Evolutionary conservation across 1,140 invertebrate species (phyloP).

Genomic region (Neoseiulus cucumeris): DNA sequence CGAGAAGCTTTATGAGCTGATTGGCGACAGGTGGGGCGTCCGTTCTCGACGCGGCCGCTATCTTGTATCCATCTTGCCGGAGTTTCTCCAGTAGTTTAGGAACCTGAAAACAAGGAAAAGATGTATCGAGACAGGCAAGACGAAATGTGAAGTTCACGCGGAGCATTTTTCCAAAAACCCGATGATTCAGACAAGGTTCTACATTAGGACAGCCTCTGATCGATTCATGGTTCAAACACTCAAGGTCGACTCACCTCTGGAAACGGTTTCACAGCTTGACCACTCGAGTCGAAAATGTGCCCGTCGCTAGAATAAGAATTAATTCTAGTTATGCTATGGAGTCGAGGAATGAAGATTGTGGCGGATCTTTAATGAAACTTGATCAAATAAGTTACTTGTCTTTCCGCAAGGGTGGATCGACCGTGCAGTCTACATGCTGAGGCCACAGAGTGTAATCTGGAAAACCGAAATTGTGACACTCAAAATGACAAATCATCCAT

Average conservation of each 20-base stretch:
- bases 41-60: constrained; percentile 45
- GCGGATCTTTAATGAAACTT: too few species aligned
- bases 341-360: too few species aligned
- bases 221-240: too few species aligned
- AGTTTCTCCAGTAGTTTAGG: constrained; percentile 26
- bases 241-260: constrained; percentile 6
- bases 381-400: constrained; percentile 26
- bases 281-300: neutral
- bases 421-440: constrained; percentile 51
- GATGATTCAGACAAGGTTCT: too few species aligned
- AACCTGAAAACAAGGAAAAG: neutral
- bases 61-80: constrained; percentile 33
- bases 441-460: constrained; percentile 57
- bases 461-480: constrained; percentile 19
- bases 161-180: too few species aligned
- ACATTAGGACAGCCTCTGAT: too few species aligned
- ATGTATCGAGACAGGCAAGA: too few species aligned
- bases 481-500: too few species aligned
- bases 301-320: neutral
- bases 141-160: too few species aligned
- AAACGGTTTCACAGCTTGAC: neutral
- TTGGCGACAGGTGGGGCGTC: constrained; percentile 41
- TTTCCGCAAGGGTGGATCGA: constrained; percentile 41
- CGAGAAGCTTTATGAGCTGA: constrained; percentile 42
- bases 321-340: too few species aligned